These are phyloP conservation scores for Mnemiopsis leidyi DNA, from an alignment of 37 sponge, comb jelly and placozoan genomes.

Conservation along the genomic window DNA sequence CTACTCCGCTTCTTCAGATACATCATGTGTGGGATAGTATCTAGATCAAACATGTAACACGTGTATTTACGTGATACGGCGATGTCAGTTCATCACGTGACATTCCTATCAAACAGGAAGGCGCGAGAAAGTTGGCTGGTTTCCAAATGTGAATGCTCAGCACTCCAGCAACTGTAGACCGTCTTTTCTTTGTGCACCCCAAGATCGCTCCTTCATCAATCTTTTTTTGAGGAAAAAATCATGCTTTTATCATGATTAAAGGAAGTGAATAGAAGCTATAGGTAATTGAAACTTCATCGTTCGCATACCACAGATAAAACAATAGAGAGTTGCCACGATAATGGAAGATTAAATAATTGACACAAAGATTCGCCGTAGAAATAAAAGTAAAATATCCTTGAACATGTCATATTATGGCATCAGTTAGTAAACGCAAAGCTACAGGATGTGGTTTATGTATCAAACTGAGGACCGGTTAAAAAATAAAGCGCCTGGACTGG, in stretches of 20 bases:
- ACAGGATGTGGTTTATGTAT: no score
- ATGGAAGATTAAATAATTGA: no score
- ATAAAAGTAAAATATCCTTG: no score
- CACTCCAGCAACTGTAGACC: slow-evolving; percentile 24
- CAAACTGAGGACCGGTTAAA: no score
- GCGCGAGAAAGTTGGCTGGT: background rate
- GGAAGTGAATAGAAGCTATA: background rate
- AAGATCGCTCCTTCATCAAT: background rate
- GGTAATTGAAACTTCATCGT: background rate
- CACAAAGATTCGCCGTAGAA: no score
- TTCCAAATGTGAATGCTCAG: background rate
- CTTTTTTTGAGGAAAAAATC: no score
- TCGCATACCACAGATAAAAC: background rate
- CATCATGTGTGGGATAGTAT: no score
- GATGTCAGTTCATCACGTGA: background rate
- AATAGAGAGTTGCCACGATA: no score
- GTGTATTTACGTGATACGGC: background rate
- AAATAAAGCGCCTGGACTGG: no score
- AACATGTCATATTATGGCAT: no score
- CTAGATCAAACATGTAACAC: background rate
- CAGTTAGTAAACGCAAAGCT: no score
- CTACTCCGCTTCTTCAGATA: no score
- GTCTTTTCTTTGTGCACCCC: background rate
- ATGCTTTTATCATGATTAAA: background rate
- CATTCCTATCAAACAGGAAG: background rate